Conservation (phyloP, 1,140 invertebrate species). For the Panulirus ornatus region DNA sequence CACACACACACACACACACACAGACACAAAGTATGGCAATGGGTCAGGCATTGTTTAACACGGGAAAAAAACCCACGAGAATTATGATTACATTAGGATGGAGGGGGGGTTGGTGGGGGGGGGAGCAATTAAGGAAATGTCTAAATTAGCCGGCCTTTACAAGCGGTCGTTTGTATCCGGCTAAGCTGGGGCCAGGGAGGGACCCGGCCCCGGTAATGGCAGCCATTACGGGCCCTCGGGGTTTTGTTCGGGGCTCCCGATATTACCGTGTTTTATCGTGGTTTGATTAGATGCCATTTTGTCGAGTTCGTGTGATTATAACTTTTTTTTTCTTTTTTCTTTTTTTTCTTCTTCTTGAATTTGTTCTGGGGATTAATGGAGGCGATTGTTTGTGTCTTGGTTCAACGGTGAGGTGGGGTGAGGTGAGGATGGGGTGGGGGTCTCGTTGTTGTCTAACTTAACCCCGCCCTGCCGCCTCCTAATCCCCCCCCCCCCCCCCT, state of each 20-base stretch:
- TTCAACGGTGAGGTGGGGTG: too few relatives aligned
- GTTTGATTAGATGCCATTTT: conserved; percentile 13
- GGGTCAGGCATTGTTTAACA: conserved; percentile 60
- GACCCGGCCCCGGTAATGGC: conserved; percentile 29
- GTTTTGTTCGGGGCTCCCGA: conserved; percentile 33
- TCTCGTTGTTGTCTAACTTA: too few relatives aligned
- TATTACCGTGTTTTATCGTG: conserved; percentile 26
- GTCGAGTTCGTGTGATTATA: background rate
- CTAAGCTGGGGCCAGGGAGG: conserved; percentile 16
- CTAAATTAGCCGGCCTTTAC: conserved; percentile 52
- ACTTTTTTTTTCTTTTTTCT: background rate
- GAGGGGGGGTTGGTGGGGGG: too few relatives aligned
- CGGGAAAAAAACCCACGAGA: conserved; percentile 48
- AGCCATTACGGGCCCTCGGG: conserved; percentile 8
- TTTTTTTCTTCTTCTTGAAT: too few relatives aligned
- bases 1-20: too few relatives aligned
- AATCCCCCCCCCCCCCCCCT: too few relatives aligned
- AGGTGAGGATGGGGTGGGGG: too few relatives aligned
- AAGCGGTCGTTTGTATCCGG: conserved; percentile 56
- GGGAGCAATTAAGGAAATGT: conserved; percentile 61
- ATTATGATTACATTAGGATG: conserved; percentile 62
- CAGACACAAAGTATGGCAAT: too few relatives aligned
- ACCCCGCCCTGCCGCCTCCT: too few relatives aligned
- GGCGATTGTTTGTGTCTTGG: too few relatives aligned
- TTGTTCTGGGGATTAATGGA: too few relatives aligned